A percentile compares a stretch with the other conserved stretches of the same genome.
Evolutionary conservation across 2,797 vertebrate genomes (phyloP).

Genomic region (Eulemur rubriventer): DNA sequence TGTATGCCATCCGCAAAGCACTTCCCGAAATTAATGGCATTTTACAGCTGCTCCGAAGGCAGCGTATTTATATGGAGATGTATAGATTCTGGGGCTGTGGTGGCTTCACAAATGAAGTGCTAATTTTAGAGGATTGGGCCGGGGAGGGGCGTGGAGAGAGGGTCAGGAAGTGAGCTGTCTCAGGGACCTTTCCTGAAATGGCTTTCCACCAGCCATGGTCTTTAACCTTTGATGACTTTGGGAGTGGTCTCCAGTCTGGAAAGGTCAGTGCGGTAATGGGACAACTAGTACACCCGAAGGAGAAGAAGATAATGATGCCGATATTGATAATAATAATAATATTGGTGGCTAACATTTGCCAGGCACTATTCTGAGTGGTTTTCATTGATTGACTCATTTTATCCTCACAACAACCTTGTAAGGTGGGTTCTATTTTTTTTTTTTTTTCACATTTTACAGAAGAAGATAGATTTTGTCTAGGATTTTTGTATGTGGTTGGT

Average conservation of each 20-base stretch:
- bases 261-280: background rate
- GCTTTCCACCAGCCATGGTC: background rate
- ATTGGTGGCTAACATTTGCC: background rate
- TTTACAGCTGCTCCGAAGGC: conserved; percentile 84
- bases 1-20: conserved; percentile 85
- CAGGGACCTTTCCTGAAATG: conserved; percentile 36
- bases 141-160: conserved; percentile 5
- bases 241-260: background rate
- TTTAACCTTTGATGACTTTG: conserved; percentile 29
- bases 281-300: background rate
- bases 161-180: conserved; percentile 34
- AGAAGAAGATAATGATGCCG: background rate
- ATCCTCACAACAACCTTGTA: background rate
- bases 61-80: conserved; percentile 78
- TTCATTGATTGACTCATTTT: background rate
- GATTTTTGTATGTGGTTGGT: background rate
- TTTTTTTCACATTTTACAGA: background rate
- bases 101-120: conserved; percentile 84
- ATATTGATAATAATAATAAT: background rate
- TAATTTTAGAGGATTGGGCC: conserved; percentile 80
- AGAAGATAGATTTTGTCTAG: background rate
- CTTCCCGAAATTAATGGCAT: conserved; percentile 86
- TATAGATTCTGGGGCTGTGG: conserved; percentile 76
- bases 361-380: background rate
- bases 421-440: background rate